phyloP scores from a whole-genome alignment of 2,797 vertebrate species.

The Lophius americanus region DNA sequence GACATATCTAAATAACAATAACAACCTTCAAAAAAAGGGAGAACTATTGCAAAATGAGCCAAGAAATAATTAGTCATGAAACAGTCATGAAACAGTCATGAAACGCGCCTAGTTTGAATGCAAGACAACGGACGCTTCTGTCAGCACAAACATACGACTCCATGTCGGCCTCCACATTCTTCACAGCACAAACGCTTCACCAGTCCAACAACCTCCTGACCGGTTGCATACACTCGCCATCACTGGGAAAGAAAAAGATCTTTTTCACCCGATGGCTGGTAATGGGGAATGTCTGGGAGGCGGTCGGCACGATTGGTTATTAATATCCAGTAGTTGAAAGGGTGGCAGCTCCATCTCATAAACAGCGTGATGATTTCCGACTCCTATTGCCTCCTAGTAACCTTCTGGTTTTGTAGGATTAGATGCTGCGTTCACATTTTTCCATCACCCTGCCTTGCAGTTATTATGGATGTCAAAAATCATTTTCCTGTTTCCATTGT shows the following conservation, averaged over 20 bases:
- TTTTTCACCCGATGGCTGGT: constrained; percentile 8
- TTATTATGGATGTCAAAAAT: constrained; percentile 5
- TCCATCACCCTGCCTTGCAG: constrained; percentile 3
- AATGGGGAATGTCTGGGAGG: constrained; percentile 19
- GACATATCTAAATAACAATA: too few species aligned
- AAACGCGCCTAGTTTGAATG: too few species aligned
- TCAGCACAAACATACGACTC: constrained; percentile 21
- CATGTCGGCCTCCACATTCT: constrained; percentile 21
- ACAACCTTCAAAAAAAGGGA: too few species aligned
- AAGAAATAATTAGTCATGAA: too few species aligned
- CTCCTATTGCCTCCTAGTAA: neutral
- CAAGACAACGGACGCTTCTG: neutral
- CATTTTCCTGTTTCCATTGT: constrained; percentile 4
- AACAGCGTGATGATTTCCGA: constrained; percentile 8
- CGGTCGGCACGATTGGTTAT: constrained; percentile 28
- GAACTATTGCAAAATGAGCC: too few species aligned
- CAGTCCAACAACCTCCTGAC: constrained; percentile 14
- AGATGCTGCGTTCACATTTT: constrained; percentile 1
- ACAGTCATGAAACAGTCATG: too few species aligned
- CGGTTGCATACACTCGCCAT: neutral
- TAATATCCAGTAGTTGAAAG: constrained; percentile 32
- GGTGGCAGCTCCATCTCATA: neutral
- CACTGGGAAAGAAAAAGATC: constrained; percentile 18
- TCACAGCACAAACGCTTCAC: constrained; percentile 26
- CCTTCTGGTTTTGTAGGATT: neutral